phyloP scores from a whole-genome alignment of 2,113 vertebrate genomes.

The Mobula hypostoma region DNA sequence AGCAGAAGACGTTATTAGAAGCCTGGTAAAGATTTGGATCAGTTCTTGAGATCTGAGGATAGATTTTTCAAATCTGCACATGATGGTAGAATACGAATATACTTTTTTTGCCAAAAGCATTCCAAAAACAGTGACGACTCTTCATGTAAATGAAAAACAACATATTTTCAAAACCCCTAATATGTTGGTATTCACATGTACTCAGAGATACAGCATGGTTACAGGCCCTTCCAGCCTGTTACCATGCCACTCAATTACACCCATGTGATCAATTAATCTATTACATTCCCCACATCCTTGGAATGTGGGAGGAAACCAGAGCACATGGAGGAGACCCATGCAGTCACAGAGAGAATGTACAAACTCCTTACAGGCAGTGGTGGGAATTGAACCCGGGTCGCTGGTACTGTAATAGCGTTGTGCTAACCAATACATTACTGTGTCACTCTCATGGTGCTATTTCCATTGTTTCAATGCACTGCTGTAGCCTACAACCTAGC shows the following conservation, averaged over 20 bases:
- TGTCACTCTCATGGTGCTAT: conserved; percentile 5
- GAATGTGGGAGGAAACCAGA: too few species aligned
- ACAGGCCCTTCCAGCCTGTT: too few species aligned
- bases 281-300: too few species aligned
- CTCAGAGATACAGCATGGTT: too few species aligned
- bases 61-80: neutral
- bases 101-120: neutral
- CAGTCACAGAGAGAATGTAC: too few species aligned
- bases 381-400: too few species aligned
- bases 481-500: neutral
- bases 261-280: too few species aligned
- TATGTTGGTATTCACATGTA: neutral
- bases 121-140: neutral
- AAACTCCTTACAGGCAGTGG: too few species aligned
- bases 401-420: too few species aligned
- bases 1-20: neutral
- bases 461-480: neutral
- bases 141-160: neutral
- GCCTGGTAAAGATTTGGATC: neutral
- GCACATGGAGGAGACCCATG: too few species aligned
- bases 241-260: too few species aligned
- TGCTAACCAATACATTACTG: too few species aligned
- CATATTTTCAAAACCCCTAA: neutral
- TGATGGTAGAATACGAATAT: neutral
- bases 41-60: neutral